These are phyloP conservation scores for Cotesia typhae DNA, from an alignment of 1,140 invertebrate genomes.

Conservation along the genomic window DNA sequence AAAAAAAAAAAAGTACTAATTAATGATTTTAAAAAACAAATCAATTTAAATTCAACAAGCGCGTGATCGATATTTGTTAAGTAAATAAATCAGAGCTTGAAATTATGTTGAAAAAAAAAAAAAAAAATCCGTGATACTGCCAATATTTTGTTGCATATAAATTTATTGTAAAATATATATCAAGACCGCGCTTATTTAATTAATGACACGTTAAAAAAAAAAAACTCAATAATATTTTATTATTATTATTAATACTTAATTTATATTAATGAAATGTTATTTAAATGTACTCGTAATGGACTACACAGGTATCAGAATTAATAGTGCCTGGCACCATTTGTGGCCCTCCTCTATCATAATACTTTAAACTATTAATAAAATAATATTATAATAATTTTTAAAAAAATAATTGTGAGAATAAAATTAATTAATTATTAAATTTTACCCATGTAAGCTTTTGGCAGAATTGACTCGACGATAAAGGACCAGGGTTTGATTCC, in stretches of 20 bases:
- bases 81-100: constrained; percentile 36
- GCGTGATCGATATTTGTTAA: constrained; percentile 30
- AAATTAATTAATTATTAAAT: no score
- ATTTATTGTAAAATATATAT: background rate
- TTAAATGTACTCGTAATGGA: constrained; percentile 52
- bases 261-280: constrained; percentile 35
- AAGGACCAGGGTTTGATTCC: background rate
- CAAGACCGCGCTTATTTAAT: constrained; percentile 27
- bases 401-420: constrained; percentile 9
- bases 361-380: constrained; percentile 18
- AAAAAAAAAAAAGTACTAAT: constrained; percentile 36
- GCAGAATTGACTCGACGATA: background rate
- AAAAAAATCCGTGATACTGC: constrained; percentile 7
- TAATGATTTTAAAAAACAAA: constrained; percentile 43
- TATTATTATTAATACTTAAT: constrained; percentile 38
- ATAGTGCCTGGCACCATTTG: constrained; percentile 67
- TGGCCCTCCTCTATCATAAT: constrained; percentile 59
- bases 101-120: constrained; percentile 21
- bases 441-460: no score
- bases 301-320: constrained; percentile 64
- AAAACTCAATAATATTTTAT: constrained; percentile 24
- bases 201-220: constrained; percentile 30
- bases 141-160: no score
- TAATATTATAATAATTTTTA: constrained; percentile 12
- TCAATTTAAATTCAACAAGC: constrained; percentile 47